A percentile compares a stretch with the other conserved stretches of the same genome.
phyloP scores from a whole-genome alignment of 2,888 invertebrate species.

The Eupithecia subumbrata region DNA sequence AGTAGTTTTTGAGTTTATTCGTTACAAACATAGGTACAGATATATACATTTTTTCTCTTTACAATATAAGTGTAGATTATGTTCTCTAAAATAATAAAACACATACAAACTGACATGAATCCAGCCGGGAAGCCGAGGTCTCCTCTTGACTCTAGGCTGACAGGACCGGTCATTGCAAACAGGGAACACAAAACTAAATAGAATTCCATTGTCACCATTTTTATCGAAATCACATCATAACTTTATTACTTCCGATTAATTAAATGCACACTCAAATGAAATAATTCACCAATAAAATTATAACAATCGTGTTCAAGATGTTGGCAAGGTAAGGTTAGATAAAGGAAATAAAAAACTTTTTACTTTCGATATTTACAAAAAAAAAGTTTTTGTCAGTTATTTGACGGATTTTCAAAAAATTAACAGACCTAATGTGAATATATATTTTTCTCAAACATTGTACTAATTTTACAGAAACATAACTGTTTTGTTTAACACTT shows the following conservation, averaged over 20 bases:
- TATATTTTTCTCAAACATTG: background rate
- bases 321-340: background rate
- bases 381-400: background rate
- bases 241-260: background rate
- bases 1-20: too few species aligned
- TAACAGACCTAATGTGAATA: too few species aligned
- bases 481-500: background rate
- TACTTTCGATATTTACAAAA: background rate
- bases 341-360: background rate
- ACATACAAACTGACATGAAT: constrained; percentile 76
- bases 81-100: constrained; percentile 17
- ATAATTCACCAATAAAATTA: too few species aligned
- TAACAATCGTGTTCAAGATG: background rate
- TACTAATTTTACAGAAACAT: background rate
- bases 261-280: background rate
- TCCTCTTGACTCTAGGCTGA: constrained; percentile 49
- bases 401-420: too few species aligned
- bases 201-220: constrained; percentile 27
- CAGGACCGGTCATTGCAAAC: constrained; percentile 38
- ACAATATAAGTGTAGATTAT: too few species aligned
- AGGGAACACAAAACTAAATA: constrained; percentile 32
- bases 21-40: too few species aligned
- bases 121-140: constrained; percentile 73
- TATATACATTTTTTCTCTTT: too few species aligned
- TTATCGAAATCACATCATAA: constrained; percentile 33